Evolutionary conservation across 2,113 vertebrate genomes (phyloP), one percentile per base, ranked within the genome.

Genomic region (Rousettus leschenaultii): DNA sequence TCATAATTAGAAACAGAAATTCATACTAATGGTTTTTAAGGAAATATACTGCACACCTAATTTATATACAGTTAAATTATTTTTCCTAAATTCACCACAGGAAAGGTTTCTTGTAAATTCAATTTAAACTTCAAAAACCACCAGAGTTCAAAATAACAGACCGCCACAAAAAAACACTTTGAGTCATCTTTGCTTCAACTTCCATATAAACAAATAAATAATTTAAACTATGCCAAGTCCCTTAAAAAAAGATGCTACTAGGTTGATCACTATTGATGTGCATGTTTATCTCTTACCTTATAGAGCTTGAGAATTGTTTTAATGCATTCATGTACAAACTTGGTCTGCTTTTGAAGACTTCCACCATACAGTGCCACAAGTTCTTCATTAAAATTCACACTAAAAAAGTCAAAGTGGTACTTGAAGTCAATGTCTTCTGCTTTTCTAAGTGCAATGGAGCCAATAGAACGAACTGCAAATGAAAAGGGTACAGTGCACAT

Each of bases 361-460:
- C 99, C 99, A 7, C 99, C 99, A 19, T 99, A 99, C 3, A 99
- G 91, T 0, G 99, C 99, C 97, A 99, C 99, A 96, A 99, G 97
- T 96, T 99, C 99, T 97, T 99, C 99, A 4, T 99, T 99, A 97
- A 99, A 99, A 98, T 99, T 99, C 95, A 99, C 98, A 2, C 99
- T 99, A 98, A 99, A 99, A 96, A 99, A 99, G 94, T 99, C 99
- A 91, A 99, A 99, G 97, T 99, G 99, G 97, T 99, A 98, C 40
- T 98, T 99, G 85, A 99, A 99, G 53, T 99, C 99, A 94, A 99
- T 96, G 94, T 98, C 99, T 97, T 99, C 99, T 2, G 99, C 99
- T 97, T 99, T 99, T 97, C 99, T 99, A 95, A 99, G 98, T 2
- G 99, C 99, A 92, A 99, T 99, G 7, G 99, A 99, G 83, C 99